phyloP scores from a whole-genome alignment of 1,140 invertebrate species.

The Catajapyx aquilonaris region DNA sequence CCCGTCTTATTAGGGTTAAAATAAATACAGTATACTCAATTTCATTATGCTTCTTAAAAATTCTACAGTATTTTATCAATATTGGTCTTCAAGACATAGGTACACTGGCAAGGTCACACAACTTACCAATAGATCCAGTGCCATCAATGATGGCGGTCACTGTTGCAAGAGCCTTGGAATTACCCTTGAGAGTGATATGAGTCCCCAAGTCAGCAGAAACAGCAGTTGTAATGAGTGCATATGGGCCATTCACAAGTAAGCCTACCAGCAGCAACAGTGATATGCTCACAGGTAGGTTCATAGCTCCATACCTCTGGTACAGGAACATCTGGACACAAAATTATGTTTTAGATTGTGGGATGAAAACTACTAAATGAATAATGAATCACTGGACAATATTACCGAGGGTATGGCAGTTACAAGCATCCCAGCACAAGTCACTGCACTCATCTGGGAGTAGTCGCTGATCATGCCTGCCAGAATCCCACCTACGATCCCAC shows the following conservation, averaged over 20 bases:
- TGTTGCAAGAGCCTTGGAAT: conserved; percentile 76
- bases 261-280: conserved; percentile 54
- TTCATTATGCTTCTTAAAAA: not conserved
- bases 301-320: conserved; percentile 47
- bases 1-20: not conserved
- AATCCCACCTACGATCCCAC: conserved; percentile 73
- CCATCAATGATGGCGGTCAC: conserved; percentile 95
- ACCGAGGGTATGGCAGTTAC: conserved; percentile 61
- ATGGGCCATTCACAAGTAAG: conserved; percentile 79
- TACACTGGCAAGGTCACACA: too few species aligned
- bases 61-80: conserved; percentile 1
- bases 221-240: conserved; percentile 86
- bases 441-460: conserved; percentile 56
- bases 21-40: not conserved
- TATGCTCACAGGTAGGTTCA: conserved; percentile 36
- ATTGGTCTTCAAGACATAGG: conserved; percentile 8
- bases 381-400: conserved; percentile 6
- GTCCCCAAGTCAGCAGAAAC: conserved; percentile 86
- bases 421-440: conserved; percentile 66
- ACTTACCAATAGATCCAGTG: conserved; percentile 72
- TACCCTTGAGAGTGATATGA: conserved; percentile 59
- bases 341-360: not conserved
- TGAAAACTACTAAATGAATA: not conserved
- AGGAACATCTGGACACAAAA: conserved; percentile 42
- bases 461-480: conserved; percentile 70